Conservation (phyloP, 2,113 vertebrate species). For the Ictidomys tridecemlineatus region DNA sequence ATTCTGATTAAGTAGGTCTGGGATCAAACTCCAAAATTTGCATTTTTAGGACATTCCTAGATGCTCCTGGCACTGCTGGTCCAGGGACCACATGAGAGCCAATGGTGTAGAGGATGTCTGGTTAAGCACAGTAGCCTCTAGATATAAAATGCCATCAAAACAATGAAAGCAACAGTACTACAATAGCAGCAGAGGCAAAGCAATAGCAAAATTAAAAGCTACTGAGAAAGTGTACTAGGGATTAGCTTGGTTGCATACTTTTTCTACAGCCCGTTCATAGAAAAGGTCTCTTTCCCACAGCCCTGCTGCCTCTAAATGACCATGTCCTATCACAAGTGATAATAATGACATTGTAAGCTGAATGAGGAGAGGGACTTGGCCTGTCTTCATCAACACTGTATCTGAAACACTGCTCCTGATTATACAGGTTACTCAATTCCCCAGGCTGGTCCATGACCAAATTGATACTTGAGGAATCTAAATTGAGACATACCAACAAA, state of each 20-base stretch:
- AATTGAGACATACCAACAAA: background rate
- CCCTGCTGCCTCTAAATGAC: background rate
- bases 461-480: background rate
- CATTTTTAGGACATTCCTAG: background rate
- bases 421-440: background rate
- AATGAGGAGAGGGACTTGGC: background rate
- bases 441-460: background rate
- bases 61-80: background rate
- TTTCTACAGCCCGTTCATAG: background rate
- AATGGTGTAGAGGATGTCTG: background rate
- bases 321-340: background rate
- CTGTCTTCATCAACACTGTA: background rate
- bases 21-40: background rate
- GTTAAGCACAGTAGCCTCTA: background rate
- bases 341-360: background rate
- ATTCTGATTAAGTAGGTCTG: background rate
- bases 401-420: background rate
- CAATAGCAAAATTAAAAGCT: background rate
- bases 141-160: background rate
- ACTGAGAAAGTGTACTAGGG: too few relatives aligned
- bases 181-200: background rate
- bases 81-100: background rate
- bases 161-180: background rate
- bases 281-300: background rate
- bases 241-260: background rate